phyloP scores from a whole-genome alignment of 2,797 vertebrate genomes.

The Muscicapa comitata region DNA sequence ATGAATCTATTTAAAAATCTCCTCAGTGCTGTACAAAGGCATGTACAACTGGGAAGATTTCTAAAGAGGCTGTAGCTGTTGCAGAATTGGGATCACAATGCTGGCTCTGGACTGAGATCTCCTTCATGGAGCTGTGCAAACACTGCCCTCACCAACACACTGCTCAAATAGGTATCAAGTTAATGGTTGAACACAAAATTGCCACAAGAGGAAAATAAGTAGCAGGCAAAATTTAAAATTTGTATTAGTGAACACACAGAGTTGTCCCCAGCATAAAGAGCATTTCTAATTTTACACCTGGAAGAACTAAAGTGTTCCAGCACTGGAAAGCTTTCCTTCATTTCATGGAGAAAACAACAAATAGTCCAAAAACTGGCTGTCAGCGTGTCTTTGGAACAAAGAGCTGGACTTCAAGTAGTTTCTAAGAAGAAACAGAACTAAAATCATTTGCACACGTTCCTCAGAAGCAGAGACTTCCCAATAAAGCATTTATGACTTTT shows the following conservation, averaged over 20 bases:
- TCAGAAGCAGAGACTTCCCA: not conserved
- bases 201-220: not conserved
- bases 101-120: not conserved
- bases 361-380: not conserved
- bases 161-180: not conserved
- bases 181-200: not conserved
- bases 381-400: not conserved
- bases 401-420: not conserved
- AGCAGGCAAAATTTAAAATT: not conserved
- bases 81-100: not conserved
- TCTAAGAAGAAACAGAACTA: not conserved
- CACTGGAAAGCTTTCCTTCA: not conserved
- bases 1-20: constrained; percentile 55
- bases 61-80: constrained; percentile 10
- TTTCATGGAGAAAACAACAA: not conserved
- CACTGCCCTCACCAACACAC: not conserved
- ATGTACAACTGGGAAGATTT: not conserved
- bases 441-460: not conserved
- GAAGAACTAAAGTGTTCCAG: not conserved
- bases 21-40: not conserved
- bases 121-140: not conserved
- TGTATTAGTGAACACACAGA: not conserved
- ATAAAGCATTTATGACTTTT: not conserved
- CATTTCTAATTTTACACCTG: not conserved
- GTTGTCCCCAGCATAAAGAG: not conserved